These are phyloP conservation scores for Aptenodytes patagonicus DNA, from an alignment of 2,113 vertebrate species.

Conservation along the genomic window DNA sequence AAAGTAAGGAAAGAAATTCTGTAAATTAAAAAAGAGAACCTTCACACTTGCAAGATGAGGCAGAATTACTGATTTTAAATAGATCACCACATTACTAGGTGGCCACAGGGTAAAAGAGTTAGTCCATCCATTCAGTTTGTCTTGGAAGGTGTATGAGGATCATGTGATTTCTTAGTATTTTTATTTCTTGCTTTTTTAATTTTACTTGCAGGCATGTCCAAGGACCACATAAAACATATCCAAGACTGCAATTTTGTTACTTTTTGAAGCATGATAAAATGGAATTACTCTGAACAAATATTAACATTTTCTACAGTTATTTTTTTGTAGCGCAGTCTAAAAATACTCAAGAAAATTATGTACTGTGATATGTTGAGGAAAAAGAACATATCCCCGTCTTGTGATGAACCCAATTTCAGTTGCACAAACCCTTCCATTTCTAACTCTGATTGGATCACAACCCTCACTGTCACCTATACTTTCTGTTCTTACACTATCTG, in stretches of 20 bases:
- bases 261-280: slow-evolving; percentile 17
- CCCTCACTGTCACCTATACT: not conserved
- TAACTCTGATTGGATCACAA: not conserved
- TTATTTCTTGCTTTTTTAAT: not conserved
- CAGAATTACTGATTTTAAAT: not conserved
- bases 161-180: not conserved
- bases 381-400: not conserved
- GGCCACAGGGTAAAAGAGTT: not conserved
- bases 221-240: not conserved
- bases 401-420: not conserved
- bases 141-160: not conserved
- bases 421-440: slow-evolving; percentile 6
- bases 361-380: not conserved
- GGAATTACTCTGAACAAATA: slow-evolving; percentile 18
- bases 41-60: not conserved
- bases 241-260: not conserved
- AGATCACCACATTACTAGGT: not conserved
- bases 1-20: not conserved
- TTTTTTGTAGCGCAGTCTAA: not conserved
- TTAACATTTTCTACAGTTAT: slow-evolving; percentile 17
- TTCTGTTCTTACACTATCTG: not conserved
- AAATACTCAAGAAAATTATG: slow-evolving; percentile 19
- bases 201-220: not conserved
- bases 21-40: not conserved
- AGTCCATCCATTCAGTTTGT: not conserved